These are phyloP conservation scores for Atrichornis clamosus DNA, from an alignment of 2,113 vertebrate species.

Conservation along the genomic window DNA sequence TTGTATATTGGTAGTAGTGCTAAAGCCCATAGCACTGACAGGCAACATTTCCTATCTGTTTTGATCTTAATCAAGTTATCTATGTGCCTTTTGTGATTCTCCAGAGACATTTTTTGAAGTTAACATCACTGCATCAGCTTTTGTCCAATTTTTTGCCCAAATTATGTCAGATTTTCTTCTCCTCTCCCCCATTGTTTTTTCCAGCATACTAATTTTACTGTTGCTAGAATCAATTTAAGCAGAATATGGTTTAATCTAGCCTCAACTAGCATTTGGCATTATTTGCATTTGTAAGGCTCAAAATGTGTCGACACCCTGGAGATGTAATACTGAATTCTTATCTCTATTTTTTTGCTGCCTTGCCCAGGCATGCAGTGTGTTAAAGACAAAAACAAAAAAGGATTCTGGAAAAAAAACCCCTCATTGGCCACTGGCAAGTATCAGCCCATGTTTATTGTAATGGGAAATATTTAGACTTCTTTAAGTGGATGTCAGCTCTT, in stretches of 20 bases:
- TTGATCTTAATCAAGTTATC: not conserved
- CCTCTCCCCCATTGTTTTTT: not conserved
- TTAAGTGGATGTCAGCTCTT: not conserved
- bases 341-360: not conserved
- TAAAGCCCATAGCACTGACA: not conserved
- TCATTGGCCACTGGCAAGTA: not conserved
- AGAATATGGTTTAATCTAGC: not conserved
- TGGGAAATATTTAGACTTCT: not conserved
- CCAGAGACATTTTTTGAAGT: not conserved
- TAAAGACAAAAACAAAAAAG: not conserved
- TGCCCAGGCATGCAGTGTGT: not conserved
- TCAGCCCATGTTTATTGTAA: not conserved
- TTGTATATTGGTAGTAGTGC: not conserved
- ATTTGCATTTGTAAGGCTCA: not conserved
- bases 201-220: not conserved
- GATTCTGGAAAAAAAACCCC: not conserved
- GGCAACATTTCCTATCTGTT: not conserved
- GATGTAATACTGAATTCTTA: not conserved
- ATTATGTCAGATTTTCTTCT: not conserved
- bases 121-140: not conserved
- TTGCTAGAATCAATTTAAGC: not conserved
- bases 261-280: not conserved
- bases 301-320: not conserved
- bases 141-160: not conserved
- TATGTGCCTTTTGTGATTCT: not conserved